phyloP scores from a whole-genome alignment of 1,140 invertebrate genomes.

The Neodiprion lecontei region DNA sequence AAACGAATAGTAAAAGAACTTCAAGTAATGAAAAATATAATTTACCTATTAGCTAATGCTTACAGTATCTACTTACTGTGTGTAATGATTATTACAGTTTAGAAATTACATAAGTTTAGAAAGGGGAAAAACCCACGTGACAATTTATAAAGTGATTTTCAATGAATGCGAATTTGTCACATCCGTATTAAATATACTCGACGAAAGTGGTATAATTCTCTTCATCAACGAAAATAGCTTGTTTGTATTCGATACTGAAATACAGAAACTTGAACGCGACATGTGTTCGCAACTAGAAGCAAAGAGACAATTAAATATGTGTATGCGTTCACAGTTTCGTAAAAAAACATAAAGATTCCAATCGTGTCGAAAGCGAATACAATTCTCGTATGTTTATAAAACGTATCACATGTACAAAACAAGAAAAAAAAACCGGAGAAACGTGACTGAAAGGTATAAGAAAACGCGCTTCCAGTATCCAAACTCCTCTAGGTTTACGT shows the following conservation, averaged over 20 bases:
- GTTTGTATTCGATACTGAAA: background rate
- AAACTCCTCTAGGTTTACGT: no score
- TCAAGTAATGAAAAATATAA: constrained; percentile 15
- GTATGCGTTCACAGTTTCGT: no score
- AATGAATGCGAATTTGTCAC: background rate
- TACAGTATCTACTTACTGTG: constrained; percentile 1
- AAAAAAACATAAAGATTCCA: no score
- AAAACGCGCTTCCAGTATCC: no score
- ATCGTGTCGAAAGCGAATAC: no score
- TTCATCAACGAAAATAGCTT: background rate
- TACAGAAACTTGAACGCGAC: background rate
- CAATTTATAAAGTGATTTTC: background rate
- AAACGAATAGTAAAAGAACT: background rate
- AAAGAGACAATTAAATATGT: no score
- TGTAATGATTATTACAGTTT: background rate
- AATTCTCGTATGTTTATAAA: no score
- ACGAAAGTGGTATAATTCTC: background rate
- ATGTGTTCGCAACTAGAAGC: no score
- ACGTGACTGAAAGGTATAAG: no score
- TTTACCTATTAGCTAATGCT: background rate
- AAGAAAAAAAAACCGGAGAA: no score
- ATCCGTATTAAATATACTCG: background rate
- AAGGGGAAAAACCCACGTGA: background rate
- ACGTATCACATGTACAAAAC: no score
- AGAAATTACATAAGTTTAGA: background rate